These are phyloP conservation scores for Synanthedon tipuliformis DNA, from an alignment of 2,888 invertebrate species.

Conservation along the genomic window DNA sequence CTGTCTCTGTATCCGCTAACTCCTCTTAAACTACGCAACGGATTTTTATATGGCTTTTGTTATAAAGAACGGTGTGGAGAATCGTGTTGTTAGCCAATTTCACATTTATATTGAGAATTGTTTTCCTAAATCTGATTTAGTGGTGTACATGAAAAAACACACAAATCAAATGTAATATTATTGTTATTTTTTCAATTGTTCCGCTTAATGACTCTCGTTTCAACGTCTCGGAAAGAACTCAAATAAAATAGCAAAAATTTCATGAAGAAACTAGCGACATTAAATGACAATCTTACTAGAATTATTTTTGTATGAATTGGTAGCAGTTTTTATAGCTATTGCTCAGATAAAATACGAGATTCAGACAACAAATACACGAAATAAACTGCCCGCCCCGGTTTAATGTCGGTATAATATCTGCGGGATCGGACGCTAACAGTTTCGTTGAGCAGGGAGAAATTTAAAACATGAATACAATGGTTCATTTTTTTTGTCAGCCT, in stretches of 20 bases:
- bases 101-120: too few species aligned
- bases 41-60: too few species aligned
- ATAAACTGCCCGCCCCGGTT: conserved; percentile 18
- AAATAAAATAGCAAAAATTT: neutral
- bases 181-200: neutral
- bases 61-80: too few species aligned
- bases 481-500: neutral
- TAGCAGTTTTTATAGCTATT: conserved; percentile 14
- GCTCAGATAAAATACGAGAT: conserved; percentile 16
- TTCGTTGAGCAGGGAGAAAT: neutral
- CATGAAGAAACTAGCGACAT: conserved; percentile 10
- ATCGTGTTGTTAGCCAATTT: too few species aligned
- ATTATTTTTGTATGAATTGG: conserved; percentile 34
- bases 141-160: too few species aligned
- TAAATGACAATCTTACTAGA: conserved; percentile 13
- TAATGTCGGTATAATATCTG: conserved; percentile 25
- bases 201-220: neutral
- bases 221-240: neutral
- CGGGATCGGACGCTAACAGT: neutral
- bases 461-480: neutral
- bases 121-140: too few species aligned
- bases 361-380: conserved; percentile 7
- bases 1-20: too few species aligned
- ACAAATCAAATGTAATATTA: neutral
- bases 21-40: too few species aligned